These are phyloP conservation scores for Nephrotoma appendiculata DNA, from an alignment of 2,888 invertebrate species.

Conservation along the genomic window DNA sequence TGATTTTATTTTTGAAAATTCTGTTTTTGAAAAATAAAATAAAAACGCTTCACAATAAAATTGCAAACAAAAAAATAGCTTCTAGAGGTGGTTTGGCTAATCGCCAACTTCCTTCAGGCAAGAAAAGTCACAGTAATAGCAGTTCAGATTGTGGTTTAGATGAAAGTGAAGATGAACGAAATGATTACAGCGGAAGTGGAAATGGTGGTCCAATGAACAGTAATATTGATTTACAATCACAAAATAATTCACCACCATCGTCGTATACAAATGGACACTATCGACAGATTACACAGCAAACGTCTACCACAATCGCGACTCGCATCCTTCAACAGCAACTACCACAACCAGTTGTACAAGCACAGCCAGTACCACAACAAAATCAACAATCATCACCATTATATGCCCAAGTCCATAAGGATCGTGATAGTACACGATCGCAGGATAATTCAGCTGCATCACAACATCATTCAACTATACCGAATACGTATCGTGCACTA, in stretches of 20 bases:
- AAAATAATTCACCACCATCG: neutral
- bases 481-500: constrained; percentile 31
- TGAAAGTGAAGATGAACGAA: constrained; percentile 42
- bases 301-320: constrained; percentile 13
- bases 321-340: constrained; percentile 13
- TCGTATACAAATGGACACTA: constrained; percentile 5
- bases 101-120: constrained; percentile 47
- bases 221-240: constrained; percentile 13
- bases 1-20: neutral
- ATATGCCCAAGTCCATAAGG: constrained; percentile 41
- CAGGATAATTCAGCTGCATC: constrained; percentile 13
- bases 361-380: constrained; percentile 12
- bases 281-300: neutral
- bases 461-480: constrained; percentile 23
- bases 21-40: neutral
- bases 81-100: constrained; percentile 61
- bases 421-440: constrained; percentile 18
- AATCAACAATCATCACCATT: constrained; percentile 26
- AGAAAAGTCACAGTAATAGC: constrained; percentile 40
- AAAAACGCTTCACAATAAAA: neutral
- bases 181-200: constrained; percentile 42
- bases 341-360: constrained; percentile 9
- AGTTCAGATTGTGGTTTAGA: constrained; percentile 65
- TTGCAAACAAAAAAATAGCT: constrained; percentile 31
- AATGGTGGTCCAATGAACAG: constrained; percentile 18